phyloP scores from a whole-genome alignment of 2,888 invertebrate genomes.

The Tetramorium bicarinatum region DNA sequence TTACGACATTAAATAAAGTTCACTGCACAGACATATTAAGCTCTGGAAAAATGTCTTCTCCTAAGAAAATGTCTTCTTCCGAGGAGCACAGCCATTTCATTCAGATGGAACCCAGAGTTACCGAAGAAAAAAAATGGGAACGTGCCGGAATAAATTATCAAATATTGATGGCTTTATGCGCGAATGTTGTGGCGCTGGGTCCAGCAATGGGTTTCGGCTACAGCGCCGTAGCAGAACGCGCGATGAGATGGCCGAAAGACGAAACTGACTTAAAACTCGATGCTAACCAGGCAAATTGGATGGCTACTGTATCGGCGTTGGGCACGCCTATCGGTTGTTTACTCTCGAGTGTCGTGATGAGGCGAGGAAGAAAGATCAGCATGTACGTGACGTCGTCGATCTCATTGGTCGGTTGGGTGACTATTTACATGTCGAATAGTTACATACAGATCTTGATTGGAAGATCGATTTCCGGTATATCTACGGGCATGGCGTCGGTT shows the following conservation, averaged over 20 bases:
- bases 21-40: not conserved
- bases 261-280: slow-evolving; percentile 83
- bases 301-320: slow-evolving; percentile 88
- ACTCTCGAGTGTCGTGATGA: slow-evolving; percentile 87
- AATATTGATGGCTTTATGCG: slow-evolving; percentile 86
- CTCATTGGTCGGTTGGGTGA: slow-evolving; percentile 87
- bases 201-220: slow-evolving; percentile 89
- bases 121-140: slow-evolving; percentile 62
- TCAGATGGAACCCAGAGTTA: slow-evolving; percentile 59
- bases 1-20: not conserved
- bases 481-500: slow-evolving; percentile 87
- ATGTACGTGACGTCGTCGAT: slow-evolving; percentile 87
- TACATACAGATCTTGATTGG: slow-evolving; percentile 86
- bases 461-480: slow-evolving; percentile 87
- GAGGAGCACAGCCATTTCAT: slow-evolving; percentile 28
- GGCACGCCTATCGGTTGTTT: slow-evolving; percentile 88
- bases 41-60: not conserved
- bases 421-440: slow-evolving; percentile 86
- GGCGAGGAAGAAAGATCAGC: slow-evolving; percentile 87
- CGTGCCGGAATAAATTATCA: slow-evolving; percentile 71
- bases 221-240: slow-evolving; percentile 87
- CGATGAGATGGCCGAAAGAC: slow-evolving; percentile 76
- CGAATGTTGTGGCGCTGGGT: slow-evolving; percentile 87
- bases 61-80: too few species aligned
- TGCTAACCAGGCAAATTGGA: slow-evolving; percentile 87